Evolutionary conservation across 2,888 invertebrate genomes (phyloP), one percentile per base, ranked within the genome.

Genomic region (Norana najaformis): DNA sequence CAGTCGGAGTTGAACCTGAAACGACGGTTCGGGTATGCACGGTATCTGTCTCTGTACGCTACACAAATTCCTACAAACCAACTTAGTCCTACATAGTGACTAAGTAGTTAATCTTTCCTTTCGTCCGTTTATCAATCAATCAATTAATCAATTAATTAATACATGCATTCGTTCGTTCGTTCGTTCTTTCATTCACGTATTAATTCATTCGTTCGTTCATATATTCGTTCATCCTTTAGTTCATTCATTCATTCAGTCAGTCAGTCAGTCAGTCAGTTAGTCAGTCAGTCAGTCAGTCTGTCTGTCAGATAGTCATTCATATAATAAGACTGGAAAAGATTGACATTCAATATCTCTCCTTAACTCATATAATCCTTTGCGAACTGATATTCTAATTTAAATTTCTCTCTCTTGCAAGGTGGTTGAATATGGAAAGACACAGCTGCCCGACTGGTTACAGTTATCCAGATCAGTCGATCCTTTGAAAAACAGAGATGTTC

Each of bases 351-450:
- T 47, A 16, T n/a, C 69, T 69, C 30, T 16, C 23, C 47, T 47
- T 3, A 23, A 69, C 69, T 69, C 69, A 69, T 69, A 11, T 69
- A 69, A 30, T 69, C n/a, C 8, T n/a, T 69, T 69, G n/a, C 69
- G n/a, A n/a, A 69, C n/a, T n/a, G n/a, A 69, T 69, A 13, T 69
- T 8, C 30, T 69, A 30, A 47, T 2, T 23, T 47, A 23, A 1
- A 2, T 23, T 23, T 11, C n/a, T 69, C 30, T n/a, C 30, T 69
- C 47, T 69, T 69, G 14, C 36, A 20, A 85, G 85, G 37, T 85
- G 36, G 85, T 85, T 18, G 85, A 85, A 85, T n/a, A 85, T 85
- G 85, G 85, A 36, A 36, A 35, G 85, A 36, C 85, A 37, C 13
- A 36, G 20, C 85, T 85, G 6, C 85, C 85, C 6, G 85, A 85